Evolutionary conservation across 2,113 vertebrate species (phyloP).

Genomic region (Malurus elegans): DNA sequence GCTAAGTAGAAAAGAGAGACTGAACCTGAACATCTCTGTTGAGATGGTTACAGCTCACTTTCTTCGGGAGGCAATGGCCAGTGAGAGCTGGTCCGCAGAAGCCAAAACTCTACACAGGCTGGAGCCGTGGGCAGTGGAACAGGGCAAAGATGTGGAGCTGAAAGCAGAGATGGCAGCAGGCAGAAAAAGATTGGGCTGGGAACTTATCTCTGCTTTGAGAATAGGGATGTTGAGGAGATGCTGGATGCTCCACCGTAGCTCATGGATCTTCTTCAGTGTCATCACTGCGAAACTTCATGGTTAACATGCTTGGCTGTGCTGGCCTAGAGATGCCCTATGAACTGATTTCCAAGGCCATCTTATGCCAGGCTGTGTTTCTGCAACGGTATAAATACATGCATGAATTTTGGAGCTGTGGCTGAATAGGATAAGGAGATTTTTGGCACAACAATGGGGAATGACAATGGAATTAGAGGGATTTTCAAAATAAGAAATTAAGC

Average conservation of each 20-base stretch:
- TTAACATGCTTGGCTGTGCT: not conserved
- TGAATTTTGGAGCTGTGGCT: not conserved
- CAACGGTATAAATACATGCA: not conserved
- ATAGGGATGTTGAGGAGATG: not conserved
- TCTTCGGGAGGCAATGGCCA: not conserved
- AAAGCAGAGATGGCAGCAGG: not conserved
- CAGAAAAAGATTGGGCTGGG: not conserved
- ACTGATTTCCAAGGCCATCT: not conserved
- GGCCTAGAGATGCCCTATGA: not conserved
- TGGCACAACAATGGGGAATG: not conserved
- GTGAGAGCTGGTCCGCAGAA: not conserved
- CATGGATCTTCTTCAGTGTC: not conserved
- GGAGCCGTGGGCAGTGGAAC: not conserved
- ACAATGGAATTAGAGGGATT: slow-evolving; percentile 34
- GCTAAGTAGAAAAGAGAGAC: not conserved
- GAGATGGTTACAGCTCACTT: not conserved
- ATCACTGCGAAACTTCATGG: not conserved
- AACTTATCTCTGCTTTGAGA: not conserved
- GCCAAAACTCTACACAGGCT: fast-evolving
- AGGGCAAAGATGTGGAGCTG: not conserved
- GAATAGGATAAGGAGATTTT: slow-evolving; percentile 11
- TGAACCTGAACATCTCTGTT: not conserved
- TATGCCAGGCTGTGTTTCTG: not conserved
- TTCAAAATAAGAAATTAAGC: not conserved
- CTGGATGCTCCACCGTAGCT: not conserved